These are phyloP conservation scores for Pseudois nayaur DNA, from an alignment of 2,113 vertebrate genomes.

Conservation along the genomic window DNA sequence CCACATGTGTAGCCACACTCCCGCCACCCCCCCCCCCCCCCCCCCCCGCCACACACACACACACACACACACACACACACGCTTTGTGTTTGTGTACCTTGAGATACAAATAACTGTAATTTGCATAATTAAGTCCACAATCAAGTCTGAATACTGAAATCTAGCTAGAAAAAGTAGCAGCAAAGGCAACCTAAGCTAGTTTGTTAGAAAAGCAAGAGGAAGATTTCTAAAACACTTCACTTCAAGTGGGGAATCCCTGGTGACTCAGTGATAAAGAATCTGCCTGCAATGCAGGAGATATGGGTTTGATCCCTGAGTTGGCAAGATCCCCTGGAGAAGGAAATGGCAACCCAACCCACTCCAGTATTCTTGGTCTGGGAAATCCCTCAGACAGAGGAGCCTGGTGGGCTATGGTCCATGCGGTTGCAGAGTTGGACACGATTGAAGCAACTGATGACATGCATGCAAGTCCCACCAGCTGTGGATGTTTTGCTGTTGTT, in stretches of 20 bases:
- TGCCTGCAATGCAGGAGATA: background rate
- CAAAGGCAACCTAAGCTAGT: background rate
- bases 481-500: background rate
- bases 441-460: background rate
- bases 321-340: background rate
- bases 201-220: constrained; percentile 23
- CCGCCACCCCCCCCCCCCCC: no score
- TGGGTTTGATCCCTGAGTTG: background rate
- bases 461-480: background rate
- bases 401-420: background rate
- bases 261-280: background rate
- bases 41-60: no score
- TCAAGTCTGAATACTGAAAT: background rate
- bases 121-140: background rate
- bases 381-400: background rate
- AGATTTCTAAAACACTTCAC: background rate
- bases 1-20: no score
- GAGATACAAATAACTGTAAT: background rate
- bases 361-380: background rate
- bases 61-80: background rate
- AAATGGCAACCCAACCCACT: background rate
- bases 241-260: background rate
- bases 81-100: background rate
- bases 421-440: background rate
- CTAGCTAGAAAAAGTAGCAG: constrained; percentile 27